Evolutionary conservation across 2,113 vertebrate genomes (phyloP), one percentile per base, ranked within the genome.

Genomic region (Sorex fumeus): DNA sequence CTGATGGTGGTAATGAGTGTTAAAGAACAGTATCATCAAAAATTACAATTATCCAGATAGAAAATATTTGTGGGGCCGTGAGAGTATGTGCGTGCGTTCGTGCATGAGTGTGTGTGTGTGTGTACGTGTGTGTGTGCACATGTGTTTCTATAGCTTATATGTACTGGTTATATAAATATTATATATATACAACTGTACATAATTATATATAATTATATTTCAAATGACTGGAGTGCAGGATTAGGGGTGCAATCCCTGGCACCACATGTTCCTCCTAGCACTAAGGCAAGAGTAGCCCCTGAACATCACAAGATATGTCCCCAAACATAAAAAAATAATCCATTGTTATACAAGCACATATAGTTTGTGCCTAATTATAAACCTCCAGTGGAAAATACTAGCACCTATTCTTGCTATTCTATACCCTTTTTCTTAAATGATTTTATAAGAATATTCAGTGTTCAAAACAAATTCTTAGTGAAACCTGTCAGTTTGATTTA

Each of bases 401-500:
- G 57, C 57, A 21, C 57, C 57, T 21, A 30, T 77, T 5, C 43
- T 45, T 79, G 43, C 7, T 90, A 27, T 62, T 60, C 64, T 70
- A 72, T 40, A 75, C 74, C 74, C 80, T 91, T 88, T 88, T 94
- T 94, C 69, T 74, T 75, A 74, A 9, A 57, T 57, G 84, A 90
- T 91, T 95, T 88, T 91, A 88, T 11, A 90, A 88, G 76, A 93
- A 90, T 83, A 93, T 90, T 88, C 84, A 92, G 47, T 66, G 36
- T 75, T 90, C 28, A 43, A 87, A 92, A 75, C 53, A 97, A 92
- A 95, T 93, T 88, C 69, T 60, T 94, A 66, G 83, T 89, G 86
- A 95, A 93, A 79, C 69, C 88, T 96, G 94, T 95, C 96, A 95
- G 67, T 96, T 95, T 97, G 94, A 97, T 87, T 94, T 92, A 93